Evolutionary conservation across 2,888 invertebrate genomes (phyloP).

Genomic region (Dolomedes plantarius): DNA sequence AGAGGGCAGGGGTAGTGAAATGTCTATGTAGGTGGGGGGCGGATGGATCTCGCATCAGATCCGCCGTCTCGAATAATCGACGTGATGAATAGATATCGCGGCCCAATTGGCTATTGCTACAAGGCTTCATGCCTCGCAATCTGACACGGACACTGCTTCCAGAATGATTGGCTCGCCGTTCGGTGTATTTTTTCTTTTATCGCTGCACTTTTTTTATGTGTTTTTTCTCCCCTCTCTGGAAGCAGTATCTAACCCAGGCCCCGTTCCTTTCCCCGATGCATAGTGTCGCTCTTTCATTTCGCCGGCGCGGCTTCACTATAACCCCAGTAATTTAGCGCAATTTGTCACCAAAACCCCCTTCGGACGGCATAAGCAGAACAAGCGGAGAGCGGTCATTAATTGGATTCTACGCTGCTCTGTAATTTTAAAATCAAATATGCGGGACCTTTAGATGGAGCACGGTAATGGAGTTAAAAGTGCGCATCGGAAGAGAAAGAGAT

Average conservation of each 20-base stretch:
- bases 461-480: slow-evolving; percentile 72
- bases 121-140: slow-evolving; percentile 69
- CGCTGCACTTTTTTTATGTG: slow-evolving; percentile 34
- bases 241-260: slow-evolving; percentile 53
- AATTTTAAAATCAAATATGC: slow-evolving; percentile 73
- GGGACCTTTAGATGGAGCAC: slow-evolving; percentile 66
- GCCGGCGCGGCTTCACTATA: slow-evolving; percentile 64
- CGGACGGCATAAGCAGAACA: slow-evolving; percentile 64
- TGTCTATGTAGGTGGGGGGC: background rate
- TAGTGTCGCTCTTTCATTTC: slow-evolving; percentile 67
- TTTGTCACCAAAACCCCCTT: slow-evolving; percentile 72
- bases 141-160: slow-evolving; percentile 71
- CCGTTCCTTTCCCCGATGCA: slow-evolving; percentile 41
- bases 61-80: slow-evolving; percentile 71
- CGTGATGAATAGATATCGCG: slow-evolving; percentile 71
- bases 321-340: slow-evolving; percentile 72
- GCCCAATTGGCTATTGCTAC: slow-evolving; percentile 71
- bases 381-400: slow-evolving; percentile 65
- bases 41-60: slow-evolving; percentile 63
- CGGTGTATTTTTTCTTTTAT: slow-evolving; percentile 30
- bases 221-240: slow-evolving; percentile 27
- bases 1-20: slow-evolving; percentile 25
- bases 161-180: slow-evolving; percentile 66
- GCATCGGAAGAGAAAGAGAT: slow-evolving; percentile 64
- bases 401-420: slow-evolving; percentile 68